Conservation (phyloP, 2,113 vertebrate genomes). For the Deroptyus accipitrinus region DNA sequence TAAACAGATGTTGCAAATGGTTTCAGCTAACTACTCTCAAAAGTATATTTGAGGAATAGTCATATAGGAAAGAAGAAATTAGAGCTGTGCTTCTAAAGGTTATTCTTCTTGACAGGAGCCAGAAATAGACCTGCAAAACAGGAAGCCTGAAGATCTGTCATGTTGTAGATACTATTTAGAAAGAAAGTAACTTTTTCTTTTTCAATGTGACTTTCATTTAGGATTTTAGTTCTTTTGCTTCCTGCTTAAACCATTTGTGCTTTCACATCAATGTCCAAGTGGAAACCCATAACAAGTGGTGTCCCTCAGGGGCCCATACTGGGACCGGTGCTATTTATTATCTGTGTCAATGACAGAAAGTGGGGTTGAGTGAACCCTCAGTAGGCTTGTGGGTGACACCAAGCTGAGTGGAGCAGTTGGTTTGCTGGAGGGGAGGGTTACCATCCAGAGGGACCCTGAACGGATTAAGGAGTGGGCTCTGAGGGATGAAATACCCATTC, state of each 20-base stretch:
- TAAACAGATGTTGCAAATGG: neutral
- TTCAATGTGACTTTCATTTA: neutral
- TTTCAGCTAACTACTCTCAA: neutral
- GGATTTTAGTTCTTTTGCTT: neutral
- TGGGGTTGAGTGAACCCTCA: neutral
- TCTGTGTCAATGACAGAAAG: neutral
- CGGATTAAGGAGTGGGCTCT: neutral
- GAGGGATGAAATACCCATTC: neutral
- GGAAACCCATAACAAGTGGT: neutral
- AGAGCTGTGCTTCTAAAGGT: neutral
- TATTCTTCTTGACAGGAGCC: neutral
- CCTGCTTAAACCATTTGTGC: neutral
- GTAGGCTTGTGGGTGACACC: neutral
- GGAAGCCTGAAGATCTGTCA: neutral
- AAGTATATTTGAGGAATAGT: neutral
- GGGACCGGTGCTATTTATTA: neutral
- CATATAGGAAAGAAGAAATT: neutral
- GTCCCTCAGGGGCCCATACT: neutral
- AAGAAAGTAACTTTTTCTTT: neutral
- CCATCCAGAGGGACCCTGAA: neutral
- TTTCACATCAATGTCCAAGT: neutral
- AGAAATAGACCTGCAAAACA: neutral
- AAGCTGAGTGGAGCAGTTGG: neutral
- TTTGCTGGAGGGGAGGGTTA: neutral
- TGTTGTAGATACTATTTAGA: neutral